These are phyloP conservation scores for fruit fly (Drosophila melanogaster) DNA, from an alignment of 1,140 invertebrate genomes.

Conservation along the genomic window DNA sequence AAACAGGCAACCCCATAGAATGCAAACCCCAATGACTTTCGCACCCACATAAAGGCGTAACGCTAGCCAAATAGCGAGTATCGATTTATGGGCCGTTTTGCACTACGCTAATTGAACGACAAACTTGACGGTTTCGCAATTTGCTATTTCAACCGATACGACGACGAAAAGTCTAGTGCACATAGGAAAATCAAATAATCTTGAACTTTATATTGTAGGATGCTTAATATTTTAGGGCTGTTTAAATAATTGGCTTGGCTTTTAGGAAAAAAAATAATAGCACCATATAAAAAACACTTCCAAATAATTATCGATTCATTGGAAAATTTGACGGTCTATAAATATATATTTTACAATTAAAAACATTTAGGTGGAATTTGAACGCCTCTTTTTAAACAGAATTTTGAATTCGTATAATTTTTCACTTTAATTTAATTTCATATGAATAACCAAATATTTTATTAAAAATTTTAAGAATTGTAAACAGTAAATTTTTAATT, in stretches of 20 bases:
- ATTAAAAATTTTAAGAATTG: too few relatives aligned
- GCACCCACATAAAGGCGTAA: constrained; percentile 60
- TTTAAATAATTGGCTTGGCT: not conserved
- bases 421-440: too few relatives aligned
- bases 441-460: too few relatives aligned
- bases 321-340: too few relatives aligned
- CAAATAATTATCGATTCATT: too few relatives aligned
- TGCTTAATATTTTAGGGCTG: not conserved
- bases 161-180: constrained; percentile 15
- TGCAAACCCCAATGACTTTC: constrained; percentile 25
- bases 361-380: too few relatives aligned
- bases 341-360: too few relatives aligned
- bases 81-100: constrained; percentile 70
- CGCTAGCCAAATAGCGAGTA: constrained; percentile 46
- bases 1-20: constrained; percentile 13
- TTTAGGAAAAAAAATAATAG: too few relatives aligned
- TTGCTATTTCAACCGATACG: constrained; percentile 31
- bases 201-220: not conserved
- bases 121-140: constrained; percentile 64
- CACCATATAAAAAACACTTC: too few relatives aligned
- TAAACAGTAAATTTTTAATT: too few relatives aligned
- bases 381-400: too few relatives aligned
- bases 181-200: not conserved
- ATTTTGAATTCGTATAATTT: too few relatives aligned
- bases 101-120: constrained; percentile 73